These are phyloP conservation scores for Anolis sagrei DNA, from an alignment of 2,113 vertebrate species.

Conservation along the genomic window DNA sequence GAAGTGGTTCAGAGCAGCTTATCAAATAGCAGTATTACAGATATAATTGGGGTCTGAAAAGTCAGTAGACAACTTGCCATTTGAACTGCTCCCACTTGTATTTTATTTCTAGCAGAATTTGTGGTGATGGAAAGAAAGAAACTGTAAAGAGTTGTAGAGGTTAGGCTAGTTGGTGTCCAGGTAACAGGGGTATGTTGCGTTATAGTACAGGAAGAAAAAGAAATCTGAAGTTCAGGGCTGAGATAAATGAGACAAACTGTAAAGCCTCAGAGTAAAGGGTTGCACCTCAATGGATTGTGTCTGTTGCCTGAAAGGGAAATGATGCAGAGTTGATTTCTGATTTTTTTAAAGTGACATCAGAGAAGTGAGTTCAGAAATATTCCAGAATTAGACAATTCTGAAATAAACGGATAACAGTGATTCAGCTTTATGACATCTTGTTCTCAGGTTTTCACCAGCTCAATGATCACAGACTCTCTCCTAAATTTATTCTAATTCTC, in stretches of 20 bases:
- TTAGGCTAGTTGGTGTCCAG: constrained; percentile 4
- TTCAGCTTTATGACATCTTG: background rate
- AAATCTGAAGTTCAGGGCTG: background rate
- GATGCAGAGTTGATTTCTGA: background rate
- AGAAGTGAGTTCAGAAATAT: background rate
- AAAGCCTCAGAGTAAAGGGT: background rate
- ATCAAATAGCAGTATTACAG: background rate
- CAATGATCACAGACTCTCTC: background rate
- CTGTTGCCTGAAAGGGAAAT: background rate
- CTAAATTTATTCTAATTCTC: background rate
- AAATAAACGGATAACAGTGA: background rate
- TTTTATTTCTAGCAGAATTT: background rate
- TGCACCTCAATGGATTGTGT: background rate
- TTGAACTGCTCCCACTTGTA: background rate
- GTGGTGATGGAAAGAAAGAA: fast-evolving
- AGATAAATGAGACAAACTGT: background rate
- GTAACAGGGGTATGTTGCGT: background rate
- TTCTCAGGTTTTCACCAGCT: background rate
- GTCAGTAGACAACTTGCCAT: background rate
- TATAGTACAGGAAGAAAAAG: background rate
- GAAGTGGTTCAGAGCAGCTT: too few species aligned
- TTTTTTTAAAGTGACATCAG: background rate
- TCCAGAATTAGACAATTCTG: background rate
- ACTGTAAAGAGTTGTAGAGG: background rate
- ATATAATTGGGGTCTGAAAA: constrained; percentile 5